Evolutionary conservation across 2,113 vertebrate species (phyloP).

Genomic region (Cephalopterus ornatus): DNA sequence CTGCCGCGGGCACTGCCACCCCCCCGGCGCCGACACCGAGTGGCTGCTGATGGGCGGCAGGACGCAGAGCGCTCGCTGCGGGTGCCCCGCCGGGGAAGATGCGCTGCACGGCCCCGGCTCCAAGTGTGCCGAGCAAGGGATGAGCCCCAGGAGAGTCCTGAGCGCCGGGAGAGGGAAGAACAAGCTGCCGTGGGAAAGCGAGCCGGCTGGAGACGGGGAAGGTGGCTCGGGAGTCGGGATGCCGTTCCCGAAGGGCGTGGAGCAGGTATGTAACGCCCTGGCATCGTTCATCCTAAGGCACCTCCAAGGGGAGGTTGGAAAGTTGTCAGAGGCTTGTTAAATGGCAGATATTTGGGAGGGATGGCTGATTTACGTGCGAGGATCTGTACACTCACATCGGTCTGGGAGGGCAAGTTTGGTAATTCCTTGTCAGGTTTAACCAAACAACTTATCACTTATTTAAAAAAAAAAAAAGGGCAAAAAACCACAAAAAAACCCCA

Average conservation of each 20-base stretch:
- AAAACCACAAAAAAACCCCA: too few relatives aligned
- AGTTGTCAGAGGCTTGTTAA: rapidly evolving
- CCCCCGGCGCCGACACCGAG: neutral
- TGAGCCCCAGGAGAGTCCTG: conserved; percentile 78
- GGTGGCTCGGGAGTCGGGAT: conserved; percentile 36
- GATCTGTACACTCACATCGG: rapidly evolving
- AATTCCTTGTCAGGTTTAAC: neutral
- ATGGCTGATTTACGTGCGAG: rapidly evolving
- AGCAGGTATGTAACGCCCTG: conserved; percentile 75
- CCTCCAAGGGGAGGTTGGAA: rapidly evolving
- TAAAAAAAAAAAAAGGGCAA: too few relatives aligned
- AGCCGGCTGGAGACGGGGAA: conserved; percentile 58
- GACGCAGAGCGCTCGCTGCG: neutral
- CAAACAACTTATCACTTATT: rapidly evolving
- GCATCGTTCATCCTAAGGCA: rapidly evolving
- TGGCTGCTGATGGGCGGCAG: neutral
- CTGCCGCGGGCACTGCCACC: neutral
- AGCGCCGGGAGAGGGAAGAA: conserved; percentile 89
- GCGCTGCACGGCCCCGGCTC: conserved; percentile 57
- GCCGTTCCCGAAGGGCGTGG: conserved; percentile 47
- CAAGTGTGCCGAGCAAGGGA: conserved; percentile 34
- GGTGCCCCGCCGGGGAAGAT: neutral
- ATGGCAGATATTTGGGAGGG: rapidly evolving
- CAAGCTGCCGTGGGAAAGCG: conserved; percentile 91
- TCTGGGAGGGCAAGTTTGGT: neutral